Evolutionary conservation across 2,113 vertebrate species (phyloP).

Genomic region (Corythornis cristatus): DNA sequence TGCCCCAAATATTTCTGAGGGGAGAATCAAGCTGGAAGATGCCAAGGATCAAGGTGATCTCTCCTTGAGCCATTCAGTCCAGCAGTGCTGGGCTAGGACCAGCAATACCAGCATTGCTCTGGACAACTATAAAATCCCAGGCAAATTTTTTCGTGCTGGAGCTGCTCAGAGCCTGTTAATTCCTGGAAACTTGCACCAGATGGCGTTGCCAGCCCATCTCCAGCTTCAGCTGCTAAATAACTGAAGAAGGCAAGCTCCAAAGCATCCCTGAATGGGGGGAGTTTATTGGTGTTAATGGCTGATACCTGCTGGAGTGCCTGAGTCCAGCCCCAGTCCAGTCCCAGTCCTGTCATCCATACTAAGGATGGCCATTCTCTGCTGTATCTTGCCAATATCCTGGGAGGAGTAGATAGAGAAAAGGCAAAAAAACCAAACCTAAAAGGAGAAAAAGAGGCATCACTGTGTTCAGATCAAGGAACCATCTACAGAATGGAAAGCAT

Average conservation of each 20-base stretch:
- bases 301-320: neutral
- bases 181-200: slow-evolving; percentile 36
- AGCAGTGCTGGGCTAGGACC: neutral
- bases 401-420: neutral
- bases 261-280: accelerated
- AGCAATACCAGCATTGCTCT: neutral
- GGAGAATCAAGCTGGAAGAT: neutral
- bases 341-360: neutral
- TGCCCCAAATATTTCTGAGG: neutral
- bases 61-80: neutral
- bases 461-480: neutral
- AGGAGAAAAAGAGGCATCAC: neutral
- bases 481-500: neutral
- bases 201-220: slow-evolving; percentile 13
- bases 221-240: neutral
- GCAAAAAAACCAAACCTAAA: too few species aligned
- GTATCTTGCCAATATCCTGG: neutral
- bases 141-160: neutral
- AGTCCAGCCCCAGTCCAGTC: neutral
- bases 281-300: neutral
- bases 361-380: neutral
- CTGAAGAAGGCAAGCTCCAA: neutral
- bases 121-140: neutral
- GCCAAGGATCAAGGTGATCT: neutral
- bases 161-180: neutral